A percentile compares a stretch with the other conserved stretches of the same genome.
phyloP scores from a whole-genome alignment of 2,797 vertebrate genomes.

The Sternotherus odoratus region DNA sequence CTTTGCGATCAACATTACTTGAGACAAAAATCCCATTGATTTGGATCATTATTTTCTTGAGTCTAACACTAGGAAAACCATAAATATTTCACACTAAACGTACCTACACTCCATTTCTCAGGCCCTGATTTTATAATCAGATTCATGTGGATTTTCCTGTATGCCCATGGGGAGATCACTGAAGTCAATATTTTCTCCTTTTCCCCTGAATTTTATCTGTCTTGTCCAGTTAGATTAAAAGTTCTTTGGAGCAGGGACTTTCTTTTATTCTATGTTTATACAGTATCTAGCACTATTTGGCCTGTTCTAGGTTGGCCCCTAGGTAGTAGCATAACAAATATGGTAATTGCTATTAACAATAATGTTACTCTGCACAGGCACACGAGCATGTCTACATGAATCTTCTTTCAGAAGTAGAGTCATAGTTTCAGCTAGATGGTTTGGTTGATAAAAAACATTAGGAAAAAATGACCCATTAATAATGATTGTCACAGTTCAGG shows the following conservation, averaged over 20 bases:
- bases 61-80: background rate
- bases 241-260: background rate
- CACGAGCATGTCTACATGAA: too few species aligned
- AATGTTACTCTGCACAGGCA: too few species aligned
- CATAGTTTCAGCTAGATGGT: too few species aligned
- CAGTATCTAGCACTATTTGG: background rate
- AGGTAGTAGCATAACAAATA: background rate
- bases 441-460: too few species aligned
- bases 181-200: background rate
- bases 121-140: background rate
- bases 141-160: background rate
- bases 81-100: background rate
- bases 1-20: background rate
- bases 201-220: background rate
- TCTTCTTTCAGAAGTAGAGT: too few species aligned
- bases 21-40: background rate
- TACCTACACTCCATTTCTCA: background rate
- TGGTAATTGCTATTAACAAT: too few species aligned
- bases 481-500: too few species aligned
- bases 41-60: background rate
- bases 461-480: too few species aligned
- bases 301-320: background rate
- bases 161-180: background rate
- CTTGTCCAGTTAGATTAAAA: background rate
- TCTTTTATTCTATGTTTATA: background rate